Conservation (phyloP, 2,797 vertebrate species). For the Lacerta bilineata region DNA sequence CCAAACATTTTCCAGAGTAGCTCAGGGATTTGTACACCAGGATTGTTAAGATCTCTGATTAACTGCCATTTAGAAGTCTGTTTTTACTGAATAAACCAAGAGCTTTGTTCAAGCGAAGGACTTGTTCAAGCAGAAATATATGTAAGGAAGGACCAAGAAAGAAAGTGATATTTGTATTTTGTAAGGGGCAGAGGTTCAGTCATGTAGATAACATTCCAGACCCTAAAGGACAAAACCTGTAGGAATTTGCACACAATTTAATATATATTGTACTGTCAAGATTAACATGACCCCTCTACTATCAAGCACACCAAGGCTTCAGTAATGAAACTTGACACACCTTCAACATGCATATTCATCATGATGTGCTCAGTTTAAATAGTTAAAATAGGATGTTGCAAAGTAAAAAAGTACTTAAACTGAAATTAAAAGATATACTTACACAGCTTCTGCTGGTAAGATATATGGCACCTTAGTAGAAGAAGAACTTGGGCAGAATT, state of each 20-base stretch:
- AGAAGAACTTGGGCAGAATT: too few relatives aligned
- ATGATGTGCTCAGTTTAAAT: neutral
- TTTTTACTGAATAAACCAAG: neutral
- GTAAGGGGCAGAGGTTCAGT: neutral
- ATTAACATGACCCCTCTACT: conserved; percentile 9
- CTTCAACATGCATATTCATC: conserved; percentile 6
- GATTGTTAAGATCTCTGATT: rapidly evolving
- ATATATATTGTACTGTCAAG: conserved; percentile 6
- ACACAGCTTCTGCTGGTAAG: neutral
- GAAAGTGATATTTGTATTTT: neutral
- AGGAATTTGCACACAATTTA: conserved; percentile 23
- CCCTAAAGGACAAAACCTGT: neutral
- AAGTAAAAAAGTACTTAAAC: neutral
- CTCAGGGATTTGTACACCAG: neutral
- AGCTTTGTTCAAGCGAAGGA: neutral
- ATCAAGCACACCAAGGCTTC: neutral
- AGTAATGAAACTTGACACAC: neutral
- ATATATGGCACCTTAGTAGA: neutral
- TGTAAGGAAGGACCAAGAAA: neutral
- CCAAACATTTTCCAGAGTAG: neutral
- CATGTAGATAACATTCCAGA: neutral
- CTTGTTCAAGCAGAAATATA: neutral
- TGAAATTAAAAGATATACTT: conserved; percentile 16
- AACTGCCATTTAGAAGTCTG: neutral
- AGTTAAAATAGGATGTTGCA: neutral